Evolutionary conservation across 2,888 invertebrate species (phyloP), one percentile per base, ranked within the genome.

Genomic region (Amphipoea oculea): DNA sequence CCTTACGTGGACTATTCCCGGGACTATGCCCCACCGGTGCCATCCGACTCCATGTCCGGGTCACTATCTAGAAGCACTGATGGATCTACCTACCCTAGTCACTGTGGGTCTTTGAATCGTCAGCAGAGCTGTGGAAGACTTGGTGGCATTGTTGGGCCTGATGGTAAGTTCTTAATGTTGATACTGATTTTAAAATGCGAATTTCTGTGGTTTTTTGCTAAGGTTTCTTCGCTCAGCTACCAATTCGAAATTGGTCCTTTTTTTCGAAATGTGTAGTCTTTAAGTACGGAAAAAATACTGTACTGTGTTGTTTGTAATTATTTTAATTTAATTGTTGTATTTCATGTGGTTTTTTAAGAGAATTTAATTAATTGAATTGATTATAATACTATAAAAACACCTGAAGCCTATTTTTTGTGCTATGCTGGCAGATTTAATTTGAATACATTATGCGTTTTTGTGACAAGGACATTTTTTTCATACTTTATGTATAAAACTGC

Each of bases 1-100:
- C 98, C 99, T 1, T 99, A 99, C 95, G 98, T 98, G 79, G 99
- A 99, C 94, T 99, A 99, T 94, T 97, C 98, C 54, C 97, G 98
- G 42, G 99, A 99, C 95, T 99, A 99, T 96, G 98, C 98, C 90
- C 99, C 99, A 2, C 99, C 99, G 23, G 94, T 95, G 4, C 96
- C 93, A 4, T 89, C 91, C 1, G 96, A 96, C 62, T 95, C 96
- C 0, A 88, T 95, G 0, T 93, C 94, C 0, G 96, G 95, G 0
- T 96, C 96, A 0, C 76, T 96, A 3, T 93, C 96, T 0, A 93
- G 96, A 78, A 96, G 95, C 76, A 95, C 94, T 3, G 96, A 96
- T 23, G 93, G 93, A 12, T 94, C 95, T 0, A 90, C 92, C 0
- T 96, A 94, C 54, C 93, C 93, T 3, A 93, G 93, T 17, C 95